Percentiles rank a stretch among this genome's conserved stretches.
Conservation (phyloP, 2,113 vertebrate species). For the Spea bombifrons region DNA sequence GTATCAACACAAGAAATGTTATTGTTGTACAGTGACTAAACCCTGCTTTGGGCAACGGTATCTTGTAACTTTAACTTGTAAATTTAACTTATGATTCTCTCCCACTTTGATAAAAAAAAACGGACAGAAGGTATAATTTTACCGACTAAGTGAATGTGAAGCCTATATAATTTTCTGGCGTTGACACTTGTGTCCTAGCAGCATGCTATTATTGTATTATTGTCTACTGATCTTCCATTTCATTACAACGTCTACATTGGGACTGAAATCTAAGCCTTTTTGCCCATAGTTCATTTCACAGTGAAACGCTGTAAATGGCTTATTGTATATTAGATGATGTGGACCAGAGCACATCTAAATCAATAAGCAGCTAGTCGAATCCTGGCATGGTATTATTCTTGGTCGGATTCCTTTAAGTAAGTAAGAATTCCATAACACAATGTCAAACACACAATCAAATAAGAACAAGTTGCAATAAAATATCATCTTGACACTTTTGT, state of each 20-base stretch:
- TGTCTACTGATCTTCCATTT: conserved; percentile 75
- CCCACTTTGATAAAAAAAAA: not conserved
- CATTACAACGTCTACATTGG: conserved; percentile 67
- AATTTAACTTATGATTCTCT: conserved; percentile 3
- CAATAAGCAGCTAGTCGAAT: conserved; percentile 63
- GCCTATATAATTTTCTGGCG: conserved; percentile 73
- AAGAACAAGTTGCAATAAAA: conserved; percentile 35
- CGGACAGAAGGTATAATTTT: not conserved
- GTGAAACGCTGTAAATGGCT: conserved; percentile 65
- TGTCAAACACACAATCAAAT: conserved; percentile 46
- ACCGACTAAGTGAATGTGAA: conserved; percentile 50
- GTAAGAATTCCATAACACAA: conserved; percentile 46
- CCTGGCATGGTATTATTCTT: conserved; percentile 52
- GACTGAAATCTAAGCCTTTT: conserved; percentile 63
- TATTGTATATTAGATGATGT: conserved; percentile 69
- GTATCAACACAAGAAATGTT: too few species aligned
- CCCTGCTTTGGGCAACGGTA: not conserved
- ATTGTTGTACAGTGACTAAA: too few species aligned
- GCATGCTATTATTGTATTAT: conserved; percentile 75
- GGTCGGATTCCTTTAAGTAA: conserved; percentile 53
- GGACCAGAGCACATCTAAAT: conserved; percentile 61
- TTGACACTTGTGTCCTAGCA: conserved; percentile 71
- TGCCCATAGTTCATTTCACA: conserved; percentile 65
- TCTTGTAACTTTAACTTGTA: not conserved
- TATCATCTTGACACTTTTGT: conserved; percentile 44